Base-by-base conservation (phyloP, 2,888 invertebrate genomes). In the Euproctis similis region DNA sequence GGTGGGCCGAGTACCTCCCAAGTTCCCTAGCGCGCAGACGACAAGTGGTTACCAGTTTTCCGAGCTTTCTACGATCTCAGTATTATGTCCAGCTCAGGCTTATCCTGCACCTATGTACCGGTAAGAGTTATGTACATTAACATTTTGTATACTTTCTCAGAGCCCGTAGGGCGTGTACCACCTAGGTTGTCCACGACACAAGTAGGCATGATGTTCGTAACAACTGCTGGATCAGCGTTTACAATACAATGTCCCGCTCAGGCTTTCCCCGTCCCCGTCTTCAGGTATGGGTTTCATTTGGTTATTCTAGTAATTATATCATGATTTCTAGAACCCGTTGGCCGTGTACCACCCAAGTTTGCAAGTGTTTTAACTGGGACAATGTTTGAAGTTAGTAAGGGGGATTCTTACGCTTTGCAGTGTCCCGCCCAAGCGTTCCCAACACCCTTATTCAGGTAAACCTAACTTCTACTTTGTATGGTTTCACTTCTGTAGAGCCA, bases 171-270 rank as follows among this genome's bases (percentile, higher is more conserved):
- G 56, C 74, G 72, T 39, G 77, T 77, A 52, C 74, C 76, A 52
- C 75, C 77, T 42, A 80, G 73, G 61, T 64, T 77, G 42, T 71
- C 81, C 16, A 69, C 73, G 26, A 57, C 64, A 34, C 75, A 77
- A 71, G 70, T 74, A 45, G 86, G 87, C 34, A 86, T 80, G 49
- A 88, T 88, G 82, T 90, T 87, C 68, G 86, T 87, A 53, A 86
- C 89, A 38, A 73, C 60, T 29, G 51, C 66, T 46, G 78, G 68
- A 39, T 55, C 61, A 12, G 51, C 72, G 46, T 77, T 89, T 46
- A 87, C 89, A 28, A 85, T 93, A 41, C 84, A 89, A 50, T 93
- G 92, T 63, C 91, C 91, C 26, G 90, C 90, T 32, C 92, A 93
- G 81, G 91, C 90, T 49, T 80, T 70, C 63, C 78, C 80, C 59